These are phyloP conservation scores for Adelosebastes latens DNA, from an alignment of 2,797 vertebrate genomes.

Conservation along the genomic window DNA sequence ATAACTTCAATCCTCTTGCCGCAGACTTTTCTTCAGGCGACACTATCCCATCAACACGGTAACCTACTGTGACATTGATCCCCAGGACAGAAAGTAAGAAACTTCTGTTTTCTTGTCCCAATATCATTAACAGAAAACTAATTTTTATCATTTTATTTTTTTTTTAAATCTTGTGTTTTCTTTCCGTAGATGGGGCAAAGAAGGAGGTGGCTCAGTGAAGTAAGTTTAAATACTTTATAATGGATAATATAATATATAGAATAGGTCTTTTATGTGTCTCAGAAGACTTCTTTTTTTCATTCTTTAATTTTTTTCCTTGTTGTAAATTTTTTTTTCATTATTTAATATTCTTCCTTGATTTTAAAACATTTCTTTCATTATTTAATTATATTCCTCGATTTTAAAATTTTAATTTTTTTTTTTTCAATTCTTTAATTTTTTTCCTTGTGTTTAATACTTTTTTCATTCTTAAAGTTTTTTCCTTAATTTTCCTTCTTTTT, in stretches of 20 bases:
- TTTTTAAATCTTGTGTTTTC: not conserved
- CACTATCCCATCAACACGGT: conserved; percentile 95
- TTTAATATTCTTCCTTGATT: too few species aligned
- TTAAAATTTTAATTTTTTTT: too few species aligned
- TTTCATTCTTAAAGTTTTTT: too few species aligned
- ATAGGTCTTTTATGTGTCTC: not conserved
- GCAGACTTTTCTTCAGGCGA: conserved; percentile 94
- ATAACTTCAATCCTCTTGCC: not conserved
- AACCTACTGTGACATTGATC: conserved; percentile 94
- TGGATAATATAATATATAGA: too few species aligned
- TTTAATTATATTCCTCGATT: too few species aligned
- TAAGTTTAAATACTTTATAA: conserved; percentile 72
- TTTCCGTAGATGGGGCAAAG: conserved; percentile 89
- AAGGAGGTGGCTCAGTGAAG: conserved; percentile 89
- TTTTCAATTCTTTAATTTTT: too few species aligned
- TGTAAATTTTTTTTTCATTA: too few species aligned
- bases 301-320: too few species aligned
- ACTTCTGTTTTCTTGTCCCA: not conserved
- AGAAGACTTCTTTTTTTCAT: too few species aligned
- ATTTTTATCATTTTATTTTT: not conserved
- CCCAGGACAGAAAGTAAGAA: conserved; percentile 94
- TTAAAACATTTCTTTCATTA: too few species aligned
- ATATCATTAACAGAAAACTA: not conserved
- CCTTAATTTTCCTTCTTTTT: too few species aligned
- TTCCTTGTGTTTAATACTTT: too few species aligned